Base-by-base conservation (phyloP, 2,888 invertebrate genomes). In the Syrista parreyssii region DNA sequence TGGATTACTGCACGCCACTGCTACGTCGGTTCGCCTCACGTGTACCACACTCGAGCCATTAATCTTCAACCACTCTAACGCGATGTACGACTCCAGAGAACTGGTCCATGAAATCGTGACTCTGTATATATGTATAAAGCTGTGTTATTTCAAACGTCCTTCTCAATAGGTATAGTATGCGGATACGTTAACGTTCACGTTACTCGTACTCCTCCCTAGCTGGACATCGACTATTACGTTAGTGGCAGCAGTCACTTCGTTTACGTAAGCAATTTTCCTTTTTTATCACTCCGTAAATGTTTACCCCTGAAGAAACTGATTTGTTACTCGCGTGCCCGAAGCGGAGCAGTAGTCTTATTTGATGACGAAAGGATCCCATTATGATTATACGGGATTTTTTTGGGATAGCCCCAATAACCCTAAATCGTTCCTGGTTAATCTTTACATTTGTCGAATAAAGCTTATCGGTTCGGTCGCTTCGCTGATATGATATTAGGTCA, bases 71-170 rank as follows among this genome's bases (percentile, higher is more conserved):
- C 23, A 31, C 15, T 33, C 9, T 71, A 32, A 23, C 31, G 71
- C 71, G 33, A 71, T 15, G 31, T 71, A 32, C 31, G 71, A 32
- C 71, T 23, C 71, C 12, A 33, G 71, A 71, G 71, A 71, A 71
- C 71, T 71, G 71, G 71, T 32, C 71, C 71, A 33, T 71, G 33
- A 71, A 71, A 71, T 71, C 31, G 23, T 71, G 71, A 33, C 31
- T 31, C 12, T 71, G 55, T 55, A 9, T 55, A 23, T 55, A 23
- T 23, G 6, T 55, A 55, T 55, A 55, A 55, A 55, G 23, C 2
- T 55, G 55, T 23, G 55, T 23, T 55, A 55, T 55, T 55, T 15
- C 55, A 23, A 23, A 55, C 55, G 9, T 55, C 55, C 23, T 0
- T 23, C 15, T 55, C 55, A 23, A 55, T 55, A 23, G 55, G 23